Evolutionary conservation across 2,888 invertebrate genomes (phyloP).

Genomic region (Parnassius orleans): DNA sequence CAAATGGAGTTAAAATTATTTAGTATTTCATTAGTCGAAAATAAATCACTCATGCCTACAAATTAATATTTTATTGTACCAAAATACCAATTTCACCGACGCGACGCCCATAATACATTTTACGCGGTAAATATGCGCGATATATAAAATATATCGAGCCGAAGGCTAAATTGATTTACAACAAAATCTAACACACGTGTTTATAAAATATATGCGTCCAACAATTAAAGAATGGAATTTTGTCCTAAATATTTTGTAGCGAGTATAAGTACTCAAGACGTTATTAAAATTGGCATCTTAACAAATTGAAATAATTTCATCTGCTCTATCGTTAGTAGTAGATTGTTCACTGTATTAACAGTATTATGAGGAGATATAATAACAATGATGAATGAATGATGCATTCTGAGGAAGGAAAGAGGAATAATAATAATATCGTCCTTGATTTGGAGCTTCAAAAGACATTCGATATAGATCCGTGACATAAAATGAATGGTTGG

Average conservation of each 20-base stretch:
- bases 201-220: not conserved
- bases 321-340: not conserved
- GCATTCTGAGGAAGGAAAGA: no score
- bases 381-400: no score
- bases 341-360: no score
- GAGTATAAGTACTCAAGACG: not conserved
- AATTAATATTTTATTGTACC: not conserved
- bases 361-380: no score
- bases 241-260: not conserved
- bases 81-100: constrained; percentile 8
- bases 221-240: constrained; percentile 1
- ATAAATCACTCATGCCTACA: constrained; percentile 2
- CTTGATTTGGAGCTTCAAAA: no score
- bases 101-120: constrained; percentile 25
- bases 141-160: constrained; percentile 59
- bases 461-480: no score
- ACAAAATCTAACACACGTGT: not conserved
- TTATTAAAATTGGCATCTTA: not conserved
- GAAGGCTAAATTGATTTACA: constrained; percentile 69
- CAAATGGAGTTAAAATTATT: not conserved
- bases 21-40: constrained; percentile 12
- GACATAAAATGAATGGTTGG: no score
- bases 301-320: not conserved
- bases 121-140: constrained; percentile 47
- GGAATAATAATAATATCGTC: no score